phyloP scores from a whole-genome alignment of 2,113 vertebrate genomes.

The Diglossa brunneiventris region DNA sequence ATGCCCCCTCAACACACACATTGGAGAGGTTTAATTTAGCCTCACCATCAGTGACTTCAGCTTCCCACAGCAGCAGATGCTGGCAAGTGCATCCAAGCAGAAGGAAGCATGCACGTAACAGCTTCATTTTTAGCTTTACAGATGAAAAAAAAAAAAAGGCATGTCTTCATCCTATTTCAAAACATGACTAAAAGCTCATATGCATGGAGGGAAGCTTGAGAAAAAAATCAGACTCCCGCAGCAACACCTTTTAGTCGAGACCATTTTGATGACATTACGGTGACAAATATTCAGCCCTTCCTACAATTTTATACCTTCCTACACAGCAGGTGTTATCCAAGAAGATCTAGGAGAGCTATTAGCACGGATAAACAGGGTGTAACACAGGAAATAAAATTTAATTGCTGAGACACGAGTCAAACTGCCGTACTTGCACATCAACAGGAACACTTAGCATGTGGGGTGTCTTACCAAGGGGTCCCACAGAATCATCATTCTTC shows the following conservation, averaged over 20 bases:
- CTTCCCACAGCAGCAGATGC: not conserved
- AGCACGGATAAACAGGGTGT: not conserved
- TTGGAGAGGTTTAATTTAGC: not conserved
- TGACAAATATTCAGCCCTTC: conserved; percentile 27
- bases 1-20: not conserved
- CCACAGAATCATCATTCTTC: not conserved
- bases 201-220: not conserved
- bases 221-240: not conserved
- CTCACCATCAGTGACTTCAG: not conserved
- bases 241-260: not conserved
- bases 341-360: conserved; percentile 9
- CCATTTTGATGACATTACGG: not conserved
- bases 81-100: not conserved
- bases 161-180: not conserved
- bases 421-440: not conserved
- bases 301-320: conserved; percentile 22
- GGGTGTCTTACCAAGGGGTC: not conserved
- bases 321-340: conserved; percentile 10
- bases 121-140: conserved; percentile 13
- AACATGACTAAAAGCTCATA: not conserved
- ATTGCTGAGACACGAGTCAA: not conserved
- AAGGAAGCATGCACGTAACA: not conserved
- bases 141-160: not conserved
- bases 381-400: conserved; percentile 31
- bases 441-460: not conserved